phyloP scores from a whole-genome alignment of 2,888 invertebrate genomes.

The Leptinotarsa tumamoca region DNA sequence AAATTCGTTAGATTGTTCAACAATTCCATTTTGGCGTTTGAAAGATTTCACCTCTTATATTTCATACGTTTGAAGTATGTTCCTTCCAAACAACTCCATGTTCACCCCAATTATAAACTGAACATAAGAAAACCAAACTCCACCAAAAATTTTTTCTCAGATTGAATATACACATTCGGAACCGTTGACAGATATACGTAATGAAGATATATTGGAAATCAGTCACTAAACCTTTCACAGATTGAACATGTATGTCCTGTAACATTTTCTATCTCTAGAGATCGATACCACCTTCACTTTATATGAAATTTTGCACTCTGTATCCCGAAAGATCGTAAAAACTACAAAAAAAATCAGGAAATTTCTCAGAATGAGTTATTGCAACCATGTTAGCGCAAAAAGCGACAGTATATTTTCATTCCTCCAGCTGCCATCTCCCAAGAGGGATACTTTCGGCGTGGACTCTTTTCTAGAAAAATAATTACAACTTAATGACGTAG shows the following conservation, averaged over 20 bases:
- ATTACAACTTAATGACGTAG: slow-evolving; percentile 11
- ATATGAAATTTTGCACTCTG: slow-evolving; percentile 2
- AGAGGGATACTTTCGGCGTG: not conserved
- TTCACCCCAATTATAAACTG: no score
- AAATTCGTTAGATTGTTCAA: no score
- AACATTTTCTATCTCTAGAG: not conserved
- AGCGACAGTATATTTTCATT: slow-evolving; percentile 9
- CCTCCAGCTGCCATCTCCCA: slow-evolving; percentile 13
- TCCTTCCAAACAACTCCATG: no score
- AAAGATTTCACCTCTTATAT: no score
- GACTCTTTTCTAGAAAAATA: slow-evolving; percentile 15
- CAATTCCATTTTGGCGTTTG: no score
- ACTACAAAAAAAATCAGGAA: not conserved
- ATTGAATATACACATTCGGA: not conserved
- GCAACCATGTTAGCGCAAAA: not conserved
- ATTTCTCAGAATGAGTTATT: slow-evolving; percentile 3
- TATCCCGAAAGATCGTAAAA: slow-evolving; percentile 2
- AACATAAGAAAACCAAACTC: no score
- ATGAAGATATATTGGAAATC: not conserved
- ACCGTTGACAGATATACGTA: not conserved
- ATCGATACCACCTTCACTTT: not conserved
- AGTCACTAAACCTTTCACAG: not conserved
- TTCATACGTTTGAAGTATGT: no score
- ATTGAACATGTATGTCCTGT: not conserved
- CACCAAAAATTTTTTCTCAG: no score